These are phyloP conservation scores for Vimba vimba DNA, from an alignment of 2,113 vertebrate species.

Conservation along the genomic window DNA sequence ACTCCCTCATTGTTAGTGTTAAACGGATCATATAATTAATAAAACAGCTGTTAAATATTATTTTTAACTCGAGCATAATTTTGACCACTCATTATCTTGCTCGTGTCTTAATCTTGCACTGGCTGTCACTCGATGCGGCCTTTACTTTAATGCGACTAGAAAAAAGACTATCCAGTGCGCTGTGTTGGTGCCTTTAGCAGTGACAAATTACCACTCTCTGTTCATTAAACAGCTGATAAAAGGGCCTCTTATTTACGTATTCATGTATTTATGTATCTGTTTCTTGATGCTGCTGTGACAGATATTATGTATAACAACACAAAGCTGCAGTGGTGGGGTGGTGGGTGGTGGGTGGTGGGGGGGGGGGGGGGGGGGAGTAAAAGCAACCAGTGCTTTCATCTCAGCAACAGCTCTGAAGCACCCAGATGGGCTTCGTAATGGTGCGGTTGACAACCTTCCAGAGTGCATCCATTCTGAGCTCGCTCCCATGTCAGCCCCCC, in stretches of 20 bases:
- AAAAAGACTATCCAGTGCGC: constrained; percentile 25
- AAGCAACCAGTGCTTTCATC: constrained; percentile 55
- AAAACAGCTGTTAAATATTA: neutral
- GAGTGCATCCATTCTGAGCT: constrained; percentile 43
- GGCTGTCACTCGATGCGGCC: neutral
- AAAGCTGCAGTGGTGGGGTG: neutral
- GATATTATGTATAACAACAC: constrained; percentile 57
- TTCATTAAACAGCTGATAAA: constrained; percentile 58
- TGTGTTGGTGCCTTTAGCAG: constrained; percentile 12
- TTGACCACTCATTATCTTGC: neutral
- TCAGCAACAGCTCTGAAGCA: constrained; percentile 53
- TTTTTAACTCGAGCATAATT: neutral
- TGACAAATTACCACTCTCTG: constrained; percentile 46
- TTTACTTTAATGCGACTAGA: constrained; percentile 36
- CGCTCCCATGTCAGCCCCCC: neutral
- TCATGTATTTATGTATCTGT: constrained; percentile 53
- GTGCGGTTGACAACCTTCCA: constrained; percentile 52
- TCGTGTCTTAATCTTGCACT: neutral
- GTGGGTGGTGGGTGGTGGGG: too few species aligned
- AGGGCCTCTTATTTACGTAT: constrained; percentile 50
- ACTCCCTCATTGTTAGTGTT: neutral
- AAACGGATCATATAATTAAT: neutral
- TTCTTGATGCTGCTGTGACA: constrained; percentile 51
- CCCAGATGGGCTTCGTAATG: constrained; percentile 56
- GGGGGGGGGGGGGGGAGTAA: neutral